Evolutionary conservation across 2,888 invertebrate genomes (phyloP).

Genomic region (Rhagonycha lutea): DNA sequence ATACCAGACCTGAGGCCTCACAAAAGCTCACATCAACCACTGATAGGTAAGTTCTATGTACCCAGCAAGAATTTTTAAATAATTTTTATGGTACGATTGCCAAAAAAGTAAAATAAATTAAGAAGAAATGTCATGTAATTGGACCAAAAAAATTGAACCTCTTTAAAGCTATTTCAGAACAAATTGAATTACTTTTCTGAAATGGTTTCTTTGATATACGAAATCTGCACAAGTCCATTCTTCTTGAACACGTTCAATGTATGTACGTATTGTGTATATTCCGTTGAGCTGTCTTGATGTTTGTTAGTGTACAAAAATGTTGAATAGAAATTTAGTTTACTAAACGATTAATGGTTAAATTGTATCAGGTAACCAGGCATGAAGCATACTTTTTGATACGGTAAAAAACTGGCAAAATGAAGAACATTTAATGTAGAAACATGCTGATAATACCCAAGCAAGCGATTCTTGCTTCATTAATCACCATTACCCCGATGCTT

Average conservation of each 20-base stretch:
- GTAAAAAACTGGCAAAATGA: background rate
- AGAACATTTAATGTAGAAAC: no score
- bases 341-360: background rate
- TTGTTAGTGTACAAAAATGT: background rate
- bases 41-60: constrained; percentile 66
- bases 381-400: background rate
- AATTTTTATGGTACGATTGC: constrained; percentile 6
- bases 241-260: constrained; percentile 21
- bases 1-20: constrained; percentile 82
- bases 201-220: background rate
- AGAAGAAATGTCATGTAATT: background rate
- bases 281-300: background rate
- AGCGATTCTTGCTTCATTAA: no score
- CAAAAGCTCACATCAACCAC: constrained; percentile 74
- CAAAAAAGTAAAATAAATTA: background rate
- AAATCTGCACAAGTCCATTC: constrained; percentile 26
- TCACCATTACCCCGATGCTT: no score
- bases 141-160: background rate
- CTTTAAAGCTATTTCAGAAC: background rate
- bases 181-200: background rate
- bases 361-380: background rate
- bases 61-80: background rate
- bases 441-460: no score
- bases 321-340: background rate
- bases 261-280: constrained; percentile 25